These are phyloP conservation scores for Geopemphigus sp. DNA, from an alignment of 1,140 invertebrate species.

Conservation along the genomic window DNA sequence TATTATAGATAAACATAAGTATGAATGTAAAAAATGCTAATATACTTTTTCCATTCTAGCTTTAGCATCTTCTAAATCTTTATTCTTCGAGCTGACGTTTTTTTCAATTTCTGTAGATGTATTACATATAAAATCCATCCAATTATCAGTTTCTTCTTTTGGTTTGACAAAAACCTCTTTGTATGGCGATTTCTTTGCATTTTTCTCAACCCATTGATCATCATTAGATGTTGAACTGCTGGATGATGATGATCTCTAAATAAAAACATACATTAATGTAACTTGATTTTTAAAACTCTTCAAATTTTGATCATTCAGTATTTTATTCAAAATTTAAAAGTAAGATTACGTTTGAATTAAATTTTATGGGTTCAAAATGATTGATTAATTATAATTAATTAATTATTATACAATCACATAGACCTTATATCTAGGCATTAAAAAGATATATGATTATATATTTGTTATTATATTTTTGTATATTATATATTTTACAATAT, in stretches of 20 bases:
- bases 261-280: neutral
- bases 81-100: constrained; percentile 17
- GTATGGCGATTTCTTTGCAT: neutral
- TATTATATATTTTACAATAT: too few relatives aligned
- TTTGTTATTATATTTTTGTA: too few relatives aligned
- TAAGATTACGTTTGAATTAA: too few relatives aligned
- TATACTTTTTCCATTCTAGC: constrained; percentile 40
- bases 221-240: constrained; percentile 24
- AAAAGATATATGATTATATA: neutral
- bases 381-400: too few relatives aligned
- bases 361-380: too few relatives aligned
- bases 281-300: too few relatives aligned
- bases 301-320: too few relatives aligned
- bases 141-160: constrained; percentile 30
- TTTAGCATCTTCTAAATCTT: constrained; percentile 32
- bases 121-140: constrained; percentile 42
- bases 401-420: too few relatives aligned
- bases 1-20: neutral
- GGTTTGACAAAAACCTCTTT: neutral
- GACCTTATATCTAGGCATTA: neutral
- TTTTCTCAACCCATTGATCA: constrained; percentile 48
- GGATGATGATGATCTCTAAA: constrained; percentile 26
- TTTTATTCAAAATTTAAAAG: too few relatives aligned
- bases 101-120: constrained; percentile 32
- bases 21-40: neutral